Conservation (phyloP, 2,113 vertebrate species). For the Phylloscopus trochiloides region DNA sequence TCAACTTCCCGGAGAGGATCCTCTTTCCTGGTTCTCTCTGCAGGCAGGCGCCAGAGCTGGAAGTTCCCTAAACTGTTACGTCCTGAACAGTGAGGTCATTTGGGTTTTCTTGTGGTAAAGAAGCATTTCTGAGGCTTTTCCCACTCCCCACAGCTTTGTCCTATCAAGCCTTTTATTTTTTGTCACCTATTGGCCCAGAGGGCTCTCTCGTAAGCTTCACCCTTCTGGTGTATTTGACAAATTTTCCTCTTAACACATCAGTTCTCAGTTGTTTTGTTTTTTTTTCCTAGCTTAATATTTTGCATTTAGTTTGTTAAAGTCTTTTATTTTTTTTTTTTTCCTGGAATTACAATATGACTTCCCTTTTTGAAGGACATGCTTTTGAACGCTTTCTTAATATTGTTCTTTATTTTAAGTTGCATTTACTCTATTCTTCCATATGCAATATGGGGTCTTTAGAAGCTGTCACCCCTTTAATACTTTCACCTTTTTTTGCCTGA, state of each 20-base stretch:
- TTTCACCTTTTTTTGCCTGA: not conserved
- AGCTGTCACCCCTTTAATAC: not conserved
- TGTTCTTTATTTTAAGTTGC: not conserved
- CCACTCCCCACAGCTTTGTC: not conserved
- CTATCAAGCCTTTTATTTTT: not conserved
- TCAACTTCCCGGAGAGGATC: not conserved
- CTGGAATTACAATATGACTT: not conserved
- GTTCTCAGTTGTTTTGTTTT: not conserved
- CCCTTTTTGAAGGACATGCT: not conserved
- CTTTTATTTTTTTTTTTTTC: not conserved
- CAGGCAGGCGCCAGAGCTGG: not conserved
- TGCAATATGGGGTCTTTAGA: not conserved
- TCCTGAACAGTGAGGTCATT: not conserved
- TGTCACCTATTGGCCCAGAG: not conserved
- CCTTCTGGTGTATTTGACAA: not conserved
- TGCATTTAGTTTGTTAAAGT: not conserved
- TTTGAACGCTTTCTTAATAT: not conserved
- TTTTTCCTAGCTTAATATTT: not conserved
- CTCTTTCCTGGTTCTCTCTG: not conserved
- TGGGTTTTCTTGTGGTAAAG: not conserved
- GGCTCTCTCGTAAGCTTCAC: not conserved
- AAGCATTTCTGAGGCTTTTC: not conserved
- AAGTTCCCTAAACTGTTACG: fast-evolving
- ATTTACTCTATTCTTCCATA: not conserved
- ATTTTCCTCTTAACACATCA: not conserved